Percentiles rank a stretch among this genome's conserved stretches.
phyloP scores from a whole-genome alignment of 2,113 vertebrate genomes.

The Gorilla gorilla region DNA sequence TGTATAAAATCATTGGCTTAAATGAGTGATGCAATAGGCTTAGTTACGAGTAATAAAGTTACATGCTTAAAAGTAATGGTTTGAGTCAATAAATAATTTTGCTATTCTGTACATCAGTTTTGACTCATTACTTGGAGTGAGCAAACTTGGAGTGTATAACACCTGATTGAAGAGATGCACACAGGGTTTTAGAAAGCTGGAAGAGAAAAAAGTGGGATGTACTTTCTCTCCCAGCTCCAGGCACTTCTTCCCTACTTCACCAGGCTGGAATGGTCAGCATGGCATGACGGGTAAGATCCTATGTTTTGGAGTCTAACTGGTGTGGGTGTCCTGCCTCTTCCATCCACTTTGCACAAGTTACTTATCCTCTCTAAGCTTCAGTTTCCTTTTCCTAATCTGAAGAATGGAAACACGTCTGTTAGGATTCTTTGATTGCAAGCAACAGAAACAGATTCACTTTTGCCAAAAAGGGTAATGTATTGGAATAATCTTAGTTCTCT shows the following conservation, averaged over 20 bases:
- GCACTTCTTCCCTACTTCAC: background rate
- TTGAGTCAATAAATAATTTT: background rate
- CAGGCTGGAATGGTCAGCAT: background rate
- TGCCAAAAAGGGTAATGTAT: background rate
- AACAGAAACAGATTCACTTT: background rate
- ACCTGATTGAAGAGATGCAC: background rate
- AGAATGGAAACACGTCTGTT: background rate
- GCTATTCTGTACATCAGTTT: background rate
- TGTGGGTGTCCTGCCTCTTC: background rate
- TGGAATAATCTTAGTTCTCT: background rate
- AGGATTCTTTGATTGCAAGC: background rate
- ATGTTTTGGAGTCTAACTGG: background rate
- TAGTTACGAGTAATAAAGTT: background rate
- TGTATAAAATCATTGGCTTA: background rate
- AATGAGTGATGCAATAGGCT: background rate
- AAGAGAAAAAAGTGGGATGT: background rate
- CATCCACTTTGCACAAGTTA: background rate
- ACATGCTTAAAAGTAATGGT: background rate
- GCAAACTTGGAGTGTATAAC: background rate
- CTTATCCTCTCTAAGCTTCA: background rate
- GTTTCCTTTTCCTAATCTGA: background rate
- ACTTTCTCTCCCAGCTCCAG: background rate
- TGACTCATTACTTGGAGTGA: background rate
- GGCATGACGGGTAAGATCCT: background rate
- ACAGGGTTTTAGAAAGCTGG: background rate